Percentiles rank a stretch among this genome's conserved stretches.
phyloP scores from a whole-genome alignment of 2,888 invertebrate genomes.

The Druceiella hillmani region DNA sequence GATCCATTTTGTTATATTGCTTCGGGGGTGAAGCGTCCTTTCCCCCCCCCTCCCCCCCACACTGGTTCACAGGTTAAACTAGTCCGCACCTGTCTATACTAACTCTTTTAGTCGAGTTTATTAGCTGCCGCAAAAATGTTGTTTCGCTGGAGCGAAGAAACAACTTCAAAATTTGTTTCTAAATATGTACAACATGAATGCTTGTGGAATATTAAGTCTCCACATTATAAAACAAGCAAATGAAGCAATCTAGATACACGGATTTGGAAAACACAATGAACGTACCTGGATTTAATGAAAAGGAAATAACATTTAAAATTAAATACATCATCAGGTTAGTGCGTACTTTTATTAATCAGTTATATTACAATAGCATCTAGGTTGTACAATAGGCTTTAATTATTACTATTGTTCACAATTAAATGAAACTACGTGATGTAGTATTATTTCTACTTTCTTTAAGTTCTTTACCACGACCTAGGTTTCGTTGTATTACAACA shows the following conservation, averaged over 20 bases:
- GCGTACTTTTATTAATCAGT: conserved; percentile 8
- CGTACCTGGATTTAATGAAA: conserved; percentile 7
- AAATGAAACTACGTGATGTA: no score
- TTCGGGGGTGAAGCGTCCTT: conserved; percentile 10
- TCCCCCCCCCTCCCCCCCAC: conserved; percentile 18
- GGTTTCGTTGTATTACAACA: no score
- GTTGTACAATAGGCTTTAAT: conserved; percentile 11
- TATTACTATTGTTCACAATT: no score
- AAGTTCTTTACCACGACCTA: no score
- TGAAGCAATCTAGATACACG: conserved; percentile 16
- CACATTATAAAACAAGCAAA: conserved; percentile 16
- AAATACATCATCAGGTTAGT: conserved; percentile 11
- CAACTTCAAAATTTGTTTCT: conserved; percentile 17
- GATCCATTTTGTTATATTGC: conserved; percentile 17
- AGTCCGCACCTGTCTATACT: conserved; percentile 8
- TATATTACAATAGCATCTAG: conserved; percentile 12
- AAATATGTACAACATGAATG: conserved; percentile 12
- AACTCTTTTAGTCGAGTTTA: conserved; percentile 15
- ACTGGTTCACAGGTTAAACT: conserved; percentile 18
- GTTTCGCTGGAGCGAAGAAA: conserved; percentile 14
- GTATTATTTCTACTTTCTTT: no score
- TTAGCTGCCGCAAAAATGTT: conserved; percentile 14
- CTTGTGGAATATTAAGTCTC: conserved; percentile 15
- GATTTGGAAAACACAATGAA: conserved; percentile 12
- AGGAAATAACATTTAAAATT: conserved; percentile 11